Evolutionary conservation across 2,888 invertebrate genomes (phyloP).

Genomic region (Schizaphis graminum): DNA sequence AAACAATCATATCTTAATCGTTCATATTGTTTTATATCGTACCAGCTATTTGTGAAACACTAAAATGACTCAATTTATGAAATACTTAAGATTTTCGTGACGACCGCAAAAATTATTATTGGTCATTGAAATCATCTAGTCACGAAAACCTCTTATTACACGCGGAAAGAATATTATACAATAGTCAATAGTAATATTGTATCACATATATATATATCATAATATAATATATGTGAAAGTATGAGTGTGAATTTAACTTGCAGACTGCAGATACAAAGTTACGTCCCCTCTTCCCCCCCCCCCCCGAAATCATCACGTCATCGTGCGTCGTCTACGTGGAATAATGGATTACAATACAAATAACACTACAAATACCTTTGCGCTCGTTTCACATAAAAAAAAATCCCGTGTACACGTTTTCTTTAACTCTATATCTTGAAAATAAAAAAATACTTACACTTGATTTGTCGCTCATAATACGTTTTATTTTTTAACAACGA

Average conservation of each 20-base stretch:
- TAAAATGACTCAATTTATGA: conserved; percentile 36
- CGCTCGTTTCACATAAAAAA: conserved; percentile 2
- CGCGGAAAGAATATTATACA: conserved; percentile 20
- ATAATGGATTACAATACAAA: background rate
- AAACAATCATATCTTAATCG: background rate
- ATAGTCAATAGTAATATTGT: background rate
- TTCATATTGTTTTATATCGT: background rate
- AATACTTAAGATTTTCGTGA: conserved; percentile 40
- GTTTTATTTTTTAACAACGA: background rate
- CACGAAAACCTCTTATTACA: conserved; percentile 33
- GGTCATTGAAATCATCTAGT: conserved; percentile 55
- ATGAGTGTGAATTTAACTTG: conserved; percentile 36
- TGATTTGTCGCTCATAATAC: background rate
- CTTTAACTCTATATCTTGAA: background rate
- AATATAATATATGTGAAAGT: background rate
- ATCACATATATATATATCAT: background rate
- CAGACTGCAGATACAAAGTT: conserved; percentile 39
- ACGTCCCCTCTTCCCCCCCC: background rate
- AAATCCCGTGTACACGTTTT: background rate
- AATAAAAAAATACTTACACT: background rate
- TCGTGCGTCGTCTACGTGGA: background rate
- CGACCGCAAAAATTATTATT: conserved; percentile 28
- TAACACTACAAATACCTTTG: background rate
- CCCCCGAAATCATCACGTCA: background rate
- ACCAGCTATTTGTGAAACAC: background rate